Evolutionary conservation across 2,113 vertebrate species (phyloP).

Genomic region (Caranx ignobilis): DNA sequence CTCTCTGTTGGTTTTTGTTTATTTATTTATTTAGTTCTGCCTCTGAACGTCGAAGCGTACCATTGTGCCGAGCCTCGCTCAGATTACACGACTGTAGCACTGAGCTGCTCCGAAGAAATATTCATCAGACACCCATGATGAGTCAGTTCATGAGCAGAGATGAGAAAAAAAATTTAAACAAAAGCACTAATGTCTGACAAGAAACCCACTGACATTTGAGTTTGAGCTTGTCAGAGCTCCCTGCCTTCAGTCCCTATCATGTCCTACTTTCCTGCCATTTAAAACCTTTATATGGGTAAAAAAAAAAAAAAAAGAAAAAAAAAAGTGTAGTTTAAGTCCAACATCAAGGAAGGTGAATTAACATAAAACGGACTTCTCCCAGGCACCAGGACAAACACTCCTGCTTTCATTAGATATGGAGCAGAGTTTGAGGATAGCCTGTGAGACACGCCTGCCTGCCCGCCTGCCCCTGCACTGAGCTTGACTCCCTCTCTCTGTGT

Average conservation of each 20-base stretch:
- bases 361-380: constrained; percentile 38
- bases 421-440: constrained; percentile 35
- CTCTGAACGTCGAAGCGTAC: constrained; percentile 14
- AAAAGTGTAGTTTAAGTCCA: constrained; percentile 11
- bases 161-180: background rate
- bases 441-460: constrained; percentile 53
- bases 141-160: constrained; percentile 46
- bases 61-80: constrained; percentile 14
- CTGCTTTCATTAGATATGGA: constrained; percentile 46
- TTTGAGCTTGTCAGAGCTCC: constrained; percentile 48
- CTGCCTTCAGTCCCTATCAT: constrained; percentile 42
- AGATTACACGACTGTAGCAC: constrained; percentile 33
- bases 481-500: constrained; percentile 64
- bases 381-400: constrained; percentile 41
- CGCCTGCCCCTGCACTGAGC: constrained; percentile 47
- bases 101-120: constrained; percentile 26
- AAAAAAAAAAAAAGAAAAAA: background rate
- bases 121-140: constrained; percentile 53
- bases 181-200: constrained; percentile 27
- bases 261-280: constrained; percentile 65
- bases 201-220: constrained; percentile 68
- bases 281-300: constrained; percentile 33
- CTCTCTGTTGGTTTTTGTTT: background rate
- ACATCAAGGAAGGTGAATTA: background rate
- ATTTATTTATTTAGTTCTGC: constrained; percentile 9